Conservation (phyloP, 2,888 invertebrate genomes). For the Acheta domesticus region DNA sequence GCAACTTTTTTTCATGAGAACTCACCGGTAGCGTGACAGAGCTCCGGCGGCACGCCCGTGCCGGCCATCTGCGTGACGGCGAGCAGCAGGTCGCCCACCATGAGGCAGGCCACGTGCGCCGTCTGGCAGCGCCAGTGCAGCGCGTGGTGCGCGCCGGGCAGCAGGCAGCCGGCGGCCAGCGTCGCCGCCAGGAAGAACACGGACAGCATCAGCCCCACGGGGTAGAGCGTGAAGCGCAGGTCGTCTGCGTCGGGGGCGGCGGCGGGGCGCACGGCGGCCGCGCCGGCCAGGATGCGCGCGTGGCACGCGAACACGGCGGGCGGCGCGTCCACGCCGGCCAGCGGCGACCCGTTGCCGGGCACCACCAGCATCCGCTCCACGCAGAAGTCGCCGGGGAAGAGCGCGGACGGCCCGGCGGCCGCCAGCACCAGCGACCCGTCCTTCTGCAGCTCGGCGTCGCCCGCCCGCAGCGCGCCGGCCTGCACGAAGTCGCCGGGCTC, state of each 20-base stretch:
- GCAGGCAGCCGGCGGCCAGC: slow-evolving; percentile 70
- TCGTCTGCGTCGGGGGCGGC: slow-evolving; percentile 43
- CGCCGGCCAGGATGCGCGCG: slow-evolving; percentile 40
- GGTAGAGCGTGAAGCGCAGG: slow-evolving; percentile 68
- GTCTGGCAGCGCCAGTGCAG: slow-evolving; percentile 87
- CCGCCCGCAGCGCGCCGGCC: slow-evolving; percentile 26
- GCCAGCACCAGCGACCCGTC: slow-evolving; percentile 24
- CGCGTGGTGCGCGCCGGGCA: slow-evolving; percentile 80
- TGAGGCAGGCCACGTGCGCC: slow-evolving; percentile 77
- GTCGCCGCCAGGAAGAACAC: slow-evolving; percentile 79
- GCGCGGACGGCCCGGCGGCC: not conserved
- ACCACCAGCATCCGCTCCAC: slow-evolving; percentile 51
- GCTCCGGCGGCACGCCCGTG: slow-evolving; percentile 56
- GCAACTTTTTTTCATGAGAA: slow-evolving; percentile 35
- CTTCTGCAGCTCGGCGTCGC: slow-evolving; percentile 24
- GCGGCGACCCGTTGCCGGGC: slow-evolving; percentile 42
- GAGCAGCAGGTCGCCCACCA: slow-evolving; percentile 75
- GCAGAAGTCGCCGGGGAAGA: slow-evolving; percentile 49
- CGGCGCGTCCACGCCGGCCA: not conserved
- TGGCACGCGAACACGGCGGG: slow-evolving; percentile 62
- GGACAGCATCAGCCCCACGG: slow-evolving; percentile 73
- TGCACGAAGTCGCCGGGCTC: slow-evolving; percentile 5
- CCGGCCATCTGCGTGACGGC: slow-evolving; percentile 72
- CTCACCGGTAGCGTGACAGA: slow-evolving; percentile 70
- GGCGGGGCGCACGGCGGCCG: not conserved